These are phyloP conservation scores for Oryzias curvinotus DNA, from an alignment of 2,113 vertebrate species.

Conservation along the genomic window DNA sequence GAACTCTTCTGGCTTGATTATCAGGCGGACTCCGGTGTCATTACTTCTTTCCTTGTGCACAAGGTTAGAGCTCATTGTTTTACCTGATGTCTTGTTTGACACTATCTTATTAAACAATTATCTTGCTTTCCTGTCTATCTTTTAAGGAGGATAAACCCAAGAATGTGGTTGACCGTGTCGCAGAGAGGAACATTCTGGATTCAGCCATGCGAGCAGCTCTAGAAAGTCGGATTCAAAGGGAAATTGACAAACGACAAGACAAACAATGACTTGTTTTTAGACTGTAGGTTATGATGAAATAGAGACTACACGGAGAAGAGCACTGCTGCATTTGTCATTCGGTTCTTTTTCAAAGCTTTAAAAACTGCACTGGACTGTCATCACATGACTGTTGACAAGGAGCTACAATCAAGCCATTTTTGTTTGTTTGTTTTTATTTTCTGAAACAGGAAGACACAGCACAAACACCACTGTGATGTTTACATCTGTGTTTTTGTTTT, in stretches of 20 bases:
- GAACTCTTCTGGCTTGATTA: constrained; percentile 93
- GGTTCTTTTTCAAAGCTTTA: constrained; percentile 16
- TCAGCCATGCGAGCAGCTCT: constrained; percentile 82
- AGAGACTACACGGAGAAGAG: constrained; percentile 6
- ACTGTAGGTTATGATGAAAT: constrained; percentile 4
- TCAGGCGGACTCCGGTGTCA: constrained; percentile 82
- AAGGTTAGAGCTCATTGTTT: constrained; percentile 74
- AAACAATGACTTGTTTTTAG: constrained; percentile 70
- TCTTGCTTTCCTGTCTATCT: constrained; percentile 15
- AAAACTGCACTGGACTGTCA: constrained; percentile 3
- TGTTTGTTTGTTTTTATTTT: neutral
- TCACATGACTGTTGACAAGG: constrained; percentile 19
- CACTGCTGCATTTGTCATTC: constrained; percentile 4
- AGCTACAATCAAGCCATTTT: constrained; percentile 3
- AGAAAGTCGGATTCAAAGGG: constrained; percentile 78
- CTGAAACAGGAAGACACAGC: constrained; percentile 10
- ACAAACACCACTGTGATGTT: constrained; percentile 15
- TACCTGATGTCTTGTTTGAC: neutral
- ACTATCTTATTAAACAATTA: neutral
- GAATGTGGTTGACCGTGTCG: constrained; percentile 81
- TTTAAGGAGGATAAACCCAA: constrained; percentile 84
- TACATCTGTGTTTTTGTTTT: constrained; percentile 12
- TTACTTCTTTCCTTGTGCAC: constrained; percentile 87
- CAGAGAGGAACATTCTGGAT: constrained; percentile 81
- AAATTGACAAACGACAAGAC: constrained; percentile 84